Base-by-base conservation (phyloP, 2,797 vertebrate species). In the Centroberyx gerrardi region DNA sequence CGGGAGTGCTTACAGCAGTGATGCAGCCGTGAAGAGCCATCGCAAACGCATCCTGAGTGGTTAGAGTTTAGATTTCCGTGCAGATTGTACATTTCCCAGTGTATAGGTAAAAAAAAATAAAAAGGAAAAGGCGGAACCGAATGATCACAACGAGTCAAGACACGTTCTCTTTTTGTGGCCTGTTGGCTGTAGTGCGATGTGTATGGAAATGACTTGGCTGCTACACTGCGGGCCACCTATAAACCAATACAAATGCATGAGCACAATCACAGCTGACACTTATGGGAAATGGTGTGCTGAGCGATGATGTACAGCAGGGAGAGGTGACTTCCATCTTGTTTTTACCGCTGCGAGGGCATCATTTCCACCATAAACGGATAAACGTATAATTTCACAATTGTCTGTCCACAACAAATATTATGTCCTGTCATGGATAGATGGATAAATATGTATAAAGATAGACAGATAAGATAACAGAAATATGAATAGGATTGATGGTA, bases 311-410 rank as follows among this genome's bases (percentile, higher is more conserved):
- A 62, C 54, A 54, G 10, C 55, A 58, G 46, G 10, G n/a, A 42
- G 44, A 82, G 59, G 42, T 61, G 76, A 78, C 81, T 76, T 83
- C 76, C 33, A 74, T 83, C 48, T 62, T 72, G 33, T 55, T 72
- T 68, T 62, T n/a, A 67, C 54, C 2, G 4, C 60, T 71, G 46
- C 76, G 81, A 88, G 71, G 86, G 46, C 46, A 18, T 44, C 38
- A 15, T 71, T 73, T 59, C 69, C 52, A 77, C 74, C 63, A 76
- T 72, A 72, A 77, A 54, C 77, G 40, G 58, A 80, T 72, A 40
- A 69, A 72, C 83, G 85, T 67, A 80, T 78, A 67, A 33, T 38
- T 18, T 60, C 28, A 27, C 51, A 46, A 22, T 61, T 48, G 49
- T 71, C 46, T 12, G 49, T 68, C 49, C 65, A 70, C 74, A 65